phyloP scores from a whole-genome alignment of 1,140 invertebrate species.

The Heliconius hewitsoni region DNA sequence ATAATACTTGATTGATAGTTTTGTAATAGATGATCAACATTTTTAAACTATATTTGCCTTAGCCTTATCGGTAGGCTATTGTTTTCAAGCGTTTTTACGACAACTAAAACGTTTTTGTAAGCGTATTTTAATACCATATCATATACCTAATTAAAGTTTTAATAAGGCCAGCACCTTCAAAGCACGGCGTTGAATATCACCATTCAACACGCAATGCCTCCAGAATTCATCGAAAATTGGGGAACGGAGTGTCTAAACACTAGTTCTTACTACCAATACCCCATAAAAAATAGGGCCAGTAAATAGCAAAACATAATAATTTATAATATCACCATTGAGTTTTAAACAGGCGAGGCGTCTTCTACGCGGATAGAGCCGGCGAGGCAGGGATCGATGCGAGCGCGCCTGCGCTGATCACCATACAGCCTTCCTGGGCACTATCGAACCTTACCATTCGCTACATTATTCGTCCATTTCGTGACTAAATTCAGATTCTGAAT shows the following conservation, averaged over 20 bases:
- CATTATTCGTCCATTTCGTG: constrained; percentile 21
- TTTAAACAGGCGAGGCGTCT: constrained; percentile 51
- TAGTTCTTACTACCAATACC: no score
- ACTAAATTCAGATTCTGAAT: background rate
- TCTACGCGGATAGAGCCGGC: constrained; percentile 44
- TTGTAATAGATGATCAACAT: no score
- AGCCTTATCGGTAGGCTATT: background rate
- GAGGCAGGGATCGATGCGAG: constrained; percentile 63
- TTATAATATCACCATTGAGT: constrained; percentile 42
- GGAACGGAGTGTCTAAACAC: no score
- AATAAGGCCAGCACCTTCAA: background rate
- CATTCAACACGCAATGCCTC: no score
- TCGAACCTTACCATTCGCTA: constrained; percentile 36
- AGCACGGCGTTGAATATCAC: no score
- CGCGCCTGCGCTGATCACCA: constrained; percentile 50
- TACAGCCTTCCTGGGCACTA: constrained; percentile 44
- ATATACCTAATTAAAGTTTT: background rate
- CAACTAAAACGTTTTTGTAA: background rate
- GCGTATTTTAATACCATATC: background rate
- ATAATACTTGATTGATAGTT: no score
- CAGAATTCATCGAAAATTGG: no score
- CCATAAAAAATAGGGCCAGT: background rate
- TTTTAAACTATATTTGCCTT: no score
- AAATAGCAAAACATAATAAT: background rate
- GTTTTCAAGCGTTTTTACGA: background rate